Evolutionary conservation across 2,888 invertebrate genomes (phyloP).

Genomic region (Cacoxenus indagator): DNA sequence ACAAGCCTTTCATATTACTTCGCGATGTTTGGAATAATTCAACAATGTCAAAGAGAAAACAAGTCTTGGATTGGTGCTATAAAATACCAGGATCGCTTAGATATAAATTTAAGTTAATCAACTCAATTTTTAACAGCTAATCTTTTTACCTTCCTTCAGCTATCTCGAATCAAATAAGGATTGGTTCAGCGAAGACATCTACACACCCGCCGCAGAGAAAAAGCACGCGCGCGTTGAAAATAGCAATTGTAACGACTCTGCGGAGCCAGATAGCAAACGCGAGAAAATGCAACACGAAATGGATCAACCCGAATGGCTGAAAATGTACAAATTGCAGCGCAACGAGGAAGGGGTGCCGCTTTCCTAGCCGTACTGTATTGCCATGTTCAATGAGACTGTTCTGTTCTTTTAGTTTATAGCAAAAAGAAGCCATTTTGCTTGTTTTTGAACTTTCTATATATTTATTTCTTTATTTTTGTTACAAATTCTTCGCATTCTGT

Average conservation of each 20-base stretch:
- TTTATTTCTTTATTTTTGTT: background rate
- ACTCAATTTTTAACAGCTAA: background rate
- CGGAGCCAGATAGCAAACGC: background rate
- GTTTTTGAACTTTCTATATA: background rate
- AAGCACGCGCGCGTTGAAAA: background rate
- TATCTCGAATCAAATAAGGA: conserved; percentile 84
- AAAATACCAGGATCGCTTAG: no score
- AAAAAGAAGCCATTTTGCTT: background rate
- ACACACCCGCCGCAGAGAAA: conserved; percentile 60
- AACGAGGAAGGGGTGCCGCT: background rate
- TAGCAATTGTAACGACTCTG: background rate
- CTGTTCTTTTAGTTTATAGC: background rate
- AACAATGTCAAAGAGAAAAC: no score
- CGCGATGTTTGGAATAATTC: no score
- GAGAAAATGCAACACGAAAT: conserved; percentile 24
- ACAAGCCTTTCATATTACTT: no score
- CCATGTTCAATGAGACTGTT: background rate
- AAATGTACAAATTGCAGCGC: background rate
- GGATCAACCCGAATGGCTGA: conserved; percentile 27
- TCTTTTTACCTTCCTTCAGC: conserved; percentile 71
- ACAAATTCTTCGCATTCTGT: conserved; percentile 1
- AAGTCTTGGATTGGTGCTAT: no score
- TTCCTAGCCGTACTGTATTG: background rate
- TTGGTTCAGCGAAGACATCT: conserved; percentile 85
- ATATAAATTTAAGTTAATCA: no score